phyloP scores from a whole-genome alignment of 2,797 vertebrate species.

The Labeo calbasu region DNA sequence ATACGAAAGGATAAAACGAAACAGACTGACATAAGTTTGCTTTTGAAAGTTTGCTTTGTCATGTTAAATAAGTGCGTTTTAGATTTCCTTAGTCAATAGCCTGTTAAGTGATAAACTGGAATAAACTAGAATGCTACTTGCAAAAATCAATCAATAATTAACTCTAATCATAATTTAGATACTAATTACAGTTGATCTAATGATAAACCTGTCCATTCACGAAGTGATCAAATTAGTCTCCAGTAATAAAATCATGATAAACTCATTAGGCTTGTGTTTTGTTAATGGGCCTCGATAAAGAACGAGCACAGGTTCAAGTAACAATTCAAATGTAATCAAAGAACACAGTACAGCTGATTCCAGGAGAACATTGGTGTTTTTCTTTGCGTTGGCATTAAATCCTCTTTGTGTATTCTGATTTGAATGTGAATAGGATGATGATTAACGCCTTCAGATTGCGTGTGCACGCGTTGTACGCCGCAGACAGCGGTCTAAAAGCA shows the following conservation, averaged over 20 bases:
- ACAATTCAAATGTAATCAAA: not conserved
- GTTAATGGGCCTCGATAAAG: slow-evolving; percentile 29
- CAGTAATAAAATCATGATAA: slow-evolving; percentile 13
- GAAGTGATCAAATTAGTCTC: not conserved
- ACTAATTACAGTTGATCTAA: slow-evolving; percentile 6
- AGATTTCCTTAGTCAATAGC: not conserved
- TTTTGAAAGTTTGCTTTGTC: not conserved
- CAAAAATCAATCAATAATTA: not conserved
- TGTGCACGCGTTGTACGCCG: not conserved
- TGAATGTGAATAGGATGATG: slow-evolving; percentile 78
- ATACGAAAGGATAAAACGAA: not conserved
- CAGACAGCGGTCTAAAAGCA: not conserved
- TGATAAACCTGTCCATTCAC: not conserved
- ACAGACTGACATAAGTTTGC: not conserved
- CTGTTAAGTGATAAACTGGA: not conserved
- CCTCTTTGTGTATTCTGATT: slow-evolving; percentile 76
- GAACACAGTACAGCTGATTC: slow-evolving; percentile 65
- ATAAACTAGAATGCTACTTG: not conserved
- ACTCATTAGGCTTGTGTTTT: not conserved
- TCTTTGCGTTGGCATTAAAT: slow-evolving; percentile 74
- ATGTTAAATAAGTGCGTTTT: not conserved
- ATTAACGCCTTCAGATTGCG: slow-evolving; percentile 47
- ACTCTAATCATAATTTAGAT: not conserved
- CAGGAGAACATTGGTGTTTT: slow-evolving; percentile 67
- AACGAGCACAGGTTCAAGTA: not conserved